A percentile compares a stretch with the other conserved stretches of the same genome.
These are phyloP conservation scores for Tympanoctomys barrerae DNA, from an alignment of 2,797 vertebrate genomes.

Conservation along the genomic window DNA sequence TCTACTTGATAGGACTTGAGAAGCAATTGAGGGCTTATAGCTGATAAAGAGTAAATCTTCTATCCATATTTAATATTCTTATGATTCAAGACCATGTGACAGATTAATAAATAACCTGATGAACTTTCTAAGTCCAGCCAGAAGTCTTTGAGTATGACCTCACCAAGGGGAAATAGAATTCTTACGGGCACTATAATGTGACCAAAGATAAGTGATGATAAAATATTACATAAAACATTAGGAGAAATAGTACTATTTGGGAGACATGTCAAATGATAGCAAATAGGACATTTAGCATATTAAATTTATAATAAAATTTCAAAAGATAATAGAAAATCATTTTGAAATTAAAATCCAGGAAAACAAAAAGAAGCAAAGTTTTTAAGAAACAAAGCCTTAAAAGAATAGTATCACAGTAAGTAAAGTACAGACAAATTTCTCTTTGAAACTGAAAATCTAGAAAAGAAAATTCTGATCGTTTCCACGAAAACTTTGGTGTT, in stretches of 20 bases:
- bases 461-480: not conserved
- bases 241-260: not conserved
- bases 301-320: not conserved
- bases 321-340: not conserved
- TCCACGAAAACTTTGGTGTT: not conserved
- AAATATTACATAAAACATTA: not conserved
- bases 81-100: not conserved
- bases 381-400: not conserved
- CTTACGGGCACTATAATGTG: not conserved
- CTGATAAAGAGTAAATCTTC: not conserved
- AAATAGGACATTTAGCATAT: not conserved
- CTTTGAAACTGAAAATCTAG: not conserved
- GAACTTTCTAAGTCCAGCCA: not conserved
- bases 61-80: not conserved
- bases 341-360: conserved; percentile 18
- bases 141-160: not conserved
- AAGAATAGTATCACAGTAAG: not conserved
- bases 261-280: not conserved
- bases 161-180: not conserved
- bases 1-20: not conserved
- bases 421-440: not conserved
- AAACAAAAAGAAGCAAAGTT: not conserved
- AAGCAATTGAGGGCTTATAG: not conserved
- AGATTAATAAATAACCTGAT: conserved; percentile 5
- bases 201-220: not conserved